Evolutionary conservation across 2,113 vertebrate genomes (phyloP).

Genomic region (Speoplatyrhinus poulsoni): DNA sequence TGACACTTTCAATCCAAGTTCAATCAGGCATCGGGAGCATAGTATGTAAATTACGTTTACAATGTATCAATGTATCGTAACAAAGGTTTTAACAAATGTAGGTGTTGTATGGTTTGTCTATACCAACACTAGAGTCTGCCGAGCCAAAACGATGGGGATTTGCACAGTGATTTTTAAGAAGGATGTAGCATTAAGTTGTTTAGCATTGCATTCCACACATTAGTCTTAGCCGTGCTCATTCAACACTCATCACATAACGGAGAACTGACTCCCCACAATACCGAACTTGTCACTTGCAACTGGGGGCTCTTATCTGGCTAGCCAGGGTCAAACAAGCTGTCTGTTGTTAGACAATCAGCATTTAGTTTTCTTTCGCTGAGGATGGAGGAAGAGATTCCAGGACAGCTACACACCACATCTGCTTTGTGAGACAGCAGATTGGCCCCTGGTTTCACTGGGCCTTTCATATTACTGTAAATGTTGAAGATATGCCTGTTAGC

Average conservation of each 20-base stretch:
- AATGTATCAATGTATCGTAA: too few species aligned
- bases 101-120: not conserved
- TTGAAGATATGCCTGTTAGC: constrained; percentile 74
- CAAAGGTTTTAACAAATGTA: too few species aligned
- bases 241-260: constrained; percentile 38
- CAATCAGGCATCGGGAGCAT: too few species aligned
- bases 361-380: constrained; percentile 46
- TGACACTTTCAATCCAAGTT: too few species aligned
- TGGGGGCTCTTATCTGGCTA: constrained; percentile 58
- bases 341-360: constrained; percentile 71
- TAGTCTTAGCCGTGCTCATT: constrained; percentile 45
- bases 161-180: not conserved
- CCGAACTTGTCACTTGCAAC: constrained; percentile 58
- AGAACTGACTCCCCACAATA: constrained; percentile 59
- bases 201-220: constrained; percentile 38
- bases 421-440: constrained; percentile 60
- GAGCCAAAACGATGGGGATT: not conserved
- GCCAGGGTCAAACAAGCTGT: constrained; percentile 60
- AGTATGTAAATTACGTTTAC: too few species aligned
- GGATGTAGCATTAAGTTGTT: constrained; percentile 7
- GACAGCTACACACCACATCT: constrained; percentile 47
- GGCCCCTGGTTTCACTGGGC: constrained; percentile 61
- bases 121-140: not conserved
- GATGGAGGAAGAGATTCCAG: constrained; percentile 51
- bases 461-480: constrained; percentile 73